Percentiles rank a stretch among this genome's conserved stretches.
Evolutionary conservation across 2,113 vertebrate species (phyloP).

Genomic region (Xenopus borealis): DNA sequence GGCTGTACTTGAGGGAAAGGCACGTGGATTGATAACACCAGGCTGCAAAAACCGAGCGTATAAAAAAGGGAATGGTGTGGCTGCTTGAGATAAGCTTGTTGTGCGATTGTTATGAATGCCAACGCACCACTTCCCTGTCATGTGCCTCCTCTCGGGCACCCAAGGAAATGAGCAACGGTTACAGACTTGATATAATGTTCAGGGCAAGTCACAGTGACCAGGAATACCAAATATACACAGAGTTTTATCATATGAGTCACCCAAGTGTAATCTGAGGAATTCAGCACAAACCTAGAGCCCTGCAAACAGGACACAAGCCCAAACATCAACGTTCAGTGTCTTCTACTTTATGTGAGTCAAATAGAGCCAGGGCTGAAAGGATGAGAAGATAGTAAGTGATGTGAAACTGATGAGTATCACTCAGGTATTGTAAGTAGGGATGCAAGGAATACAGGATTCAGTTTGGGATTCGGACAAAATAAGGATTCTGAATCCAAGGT

Average conservation of each 20-base stretch:
- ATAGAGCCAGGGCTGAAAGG: no score
- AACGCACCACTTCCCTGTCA: background rate
- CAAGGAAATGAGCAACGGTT: background rate
- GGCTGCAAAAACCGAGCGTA: no score
- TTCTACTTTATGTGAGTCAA: no score
- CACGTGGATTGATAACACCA: no score
- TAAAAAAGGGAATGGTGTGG: background rate
- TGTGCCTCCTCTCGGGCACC: background rate
- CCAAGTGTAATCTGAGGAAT: conserved; percentile 20
- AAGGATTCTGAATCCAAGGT: no score
- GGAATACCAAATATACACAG: background rate
- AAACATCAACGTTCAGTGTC: background rate
- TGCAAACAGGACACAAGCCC: no score
- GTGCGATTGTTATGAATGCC: background rate
- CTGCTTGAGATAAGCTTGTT: background rate
- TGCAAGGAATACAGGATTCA: no score
- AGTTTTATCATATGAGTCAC: conserved; percentile 9
- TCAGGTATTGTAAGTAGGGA: no score
- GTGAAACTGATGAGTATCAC: no score
- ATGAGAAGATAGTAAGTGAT: no score
- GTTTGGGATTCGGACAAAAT: no score
- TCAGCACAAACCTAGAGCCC: background rate
- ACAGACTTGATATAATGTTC: background rate
- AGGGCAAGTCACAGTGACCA: background rate
- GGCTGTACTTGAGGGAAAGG: no score